Percentiles rank a stretch among this genome's conserved stretches.
phyloP scores from a whole-genome alignment of 2,797 vertebrate genomes.

The Myotis planiceps region DNA sequence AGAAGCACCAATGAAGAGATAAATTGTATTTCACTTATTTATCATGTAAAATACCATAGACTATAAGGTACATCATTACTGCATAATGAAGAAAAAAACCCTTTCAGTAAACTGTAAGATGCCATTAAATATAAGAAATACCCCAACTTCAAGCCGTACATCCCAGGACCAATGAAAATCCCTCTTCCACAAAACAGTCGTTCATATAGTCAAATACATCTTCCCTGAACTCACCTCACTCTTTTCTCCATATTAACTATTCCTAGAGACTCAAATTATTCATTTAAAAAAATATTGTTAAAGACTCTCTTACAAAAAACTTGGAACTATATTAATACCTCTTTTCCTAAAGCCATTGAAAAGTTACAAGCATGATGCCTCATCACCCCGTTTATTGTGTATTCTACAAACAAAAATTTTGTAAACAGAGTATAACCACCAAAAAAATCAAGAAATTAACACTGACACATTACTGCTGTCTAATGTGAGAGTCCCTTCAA shows the following conservation, averaged over 20 bases:
- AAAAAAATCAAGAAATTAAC: neutral
- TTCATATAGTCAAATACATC: neutral
- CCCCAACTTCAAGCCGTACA: neutral
- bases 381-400: neutral
- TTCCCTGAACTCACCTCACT: neutral
- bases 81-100: neutral
- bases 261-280: neutral
- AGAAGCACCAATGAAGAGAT: neutral
- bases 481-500: neutral
- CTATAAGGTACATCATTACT: neutral
- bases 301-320: constrained; percentile 27
- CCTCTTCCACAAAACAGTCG: neutral
- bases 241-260: neutral
- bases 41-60: neutral
- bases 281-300: neutral
- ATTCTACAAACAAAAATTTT: neutral
- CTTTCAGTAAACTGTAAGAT: neutral
- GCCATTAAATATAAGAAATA: neutral
- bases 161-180: neutral
- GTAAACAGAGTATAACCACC: neutral
- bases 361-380: neutral
- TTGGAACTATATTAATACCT: neutral
- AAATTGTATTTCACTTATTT: neutral
- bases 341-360: neutral
- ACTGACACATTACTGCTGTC: neutral